A percentile compares a stretch with the other conserved stretches of the same genome.
Evolutionary conservation across 1,140 invertebrate genomes (phyloP).

Genomic region (Brevipalpus yothersi): DNA sequence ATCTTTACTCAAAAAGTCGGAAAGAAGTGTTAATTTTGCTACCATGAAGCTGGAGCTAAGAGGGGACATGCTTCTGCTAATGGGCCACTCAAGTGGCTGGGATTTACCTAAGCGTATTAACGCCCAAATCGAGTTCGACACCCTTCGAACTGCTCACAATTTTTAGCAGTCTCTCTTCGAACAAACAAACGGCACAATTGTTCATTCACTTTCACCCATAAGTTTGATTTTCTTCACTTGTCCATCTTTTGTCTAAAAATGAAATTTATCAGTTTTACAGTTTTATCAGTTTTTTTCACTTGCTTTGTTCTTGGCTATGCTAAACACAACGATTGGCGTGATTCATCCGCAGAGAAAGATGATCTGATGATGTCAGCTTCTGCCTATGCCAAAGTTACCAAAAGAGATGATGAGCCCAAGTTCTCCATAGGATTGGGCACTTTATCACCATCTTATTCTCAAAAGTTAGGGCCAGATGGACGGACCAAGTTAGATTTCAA

Average conservation of each 20-base stretch:
- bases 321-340: not conserved
- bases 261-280: not conserved
- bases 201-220: no score
- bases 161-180: no score
- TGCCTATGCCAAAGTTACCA: not conserved
- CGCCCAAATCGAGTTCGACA: no score
- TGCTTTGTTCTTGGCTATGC: not conserved
- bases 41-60: no score
- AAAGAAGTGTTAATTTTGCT: no score
- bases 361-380: not conserved
- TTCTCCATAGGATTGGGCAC: constrained; percentile 12
- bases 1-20: no score
- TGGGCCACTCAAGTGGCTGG: no score
- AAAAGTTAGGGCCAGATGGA: constrained; percentile 10
- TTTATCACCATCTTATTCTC: constrained; percentile 8
- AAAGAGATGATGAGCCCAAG: not conserved
- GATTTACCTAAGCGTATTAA: no score
- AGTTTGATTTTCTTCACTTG: no score
- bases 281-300: not conserved
- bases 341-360: not conserved
- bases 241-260: not conserved
- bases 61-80: no score
- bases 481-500: constrained; percentile 7
- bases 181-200: no score
- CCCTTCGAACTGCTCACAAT: no score